A percentile compares a stretch with the other conserved stretches of the same genome.
These are phyloP conservation scores for Kradibia gibbosae DNA, from an alignment of 1,140 invertebrate genomes.

Conservation along the genomic window DNA sequence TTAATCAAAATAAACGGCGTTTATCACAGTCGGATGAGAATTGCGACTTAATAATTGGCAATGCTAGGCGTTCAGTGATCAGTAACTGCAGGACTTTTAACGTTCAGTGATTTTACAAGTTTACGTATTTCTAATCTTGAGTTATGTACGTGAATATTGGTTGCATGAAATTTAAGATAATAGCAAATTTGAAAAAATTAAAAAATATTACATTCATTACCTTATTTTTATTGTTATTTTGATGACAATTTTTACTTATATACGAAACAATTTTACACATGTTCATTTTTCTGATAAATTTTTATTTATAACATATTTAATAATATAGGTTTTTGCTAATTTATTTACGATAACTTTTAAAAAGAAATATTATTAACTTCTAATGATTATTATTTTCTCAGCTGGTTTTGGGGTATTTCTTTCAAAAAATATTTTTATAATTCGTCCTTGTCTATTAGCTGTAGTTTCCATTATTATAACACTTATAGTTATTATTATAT, in stretches of 20 bases:
- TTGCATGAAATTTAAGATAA: background rate
- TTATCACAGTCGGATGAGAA: background rate
- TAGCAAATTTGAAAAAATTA: background rate
- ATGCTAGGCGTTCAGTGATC: conserved; percentile 10
- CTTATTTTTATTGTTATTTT: no score
- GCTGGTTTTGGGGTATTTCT: background rate
- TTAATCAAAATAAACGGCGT: background rate
- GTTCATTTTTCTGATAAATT: no score
- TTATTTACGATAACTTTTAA: background rate
- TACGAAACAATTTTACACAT: no score
- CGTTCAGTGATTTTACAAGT: background rate
- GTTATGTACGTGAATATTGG: background rate
- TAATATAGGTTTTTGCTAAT: background rate
- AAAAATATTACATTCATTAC: background rate
- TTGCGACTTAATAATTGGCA: conserved; percentile 4
- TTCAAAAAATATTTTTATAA: conserved; percentile 13
- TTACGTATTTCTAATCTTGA: background rate
- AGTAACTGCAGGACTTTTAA: background rate
- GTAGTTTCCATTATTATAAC: background rate
- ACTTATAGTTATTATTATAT: background rate
- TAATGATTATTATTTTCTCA: background rate
- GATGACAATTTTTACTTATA: no score
- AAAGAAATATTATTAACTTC: background rate
- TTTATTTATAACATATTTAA: background rate
- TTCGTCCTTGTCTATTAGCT: background rate